A percentile compares a stretch with the other conserved stretches of the same genome.
phyloP scores from a whole-genome alignment of 2,888 invertebrate genomes.

The Molorchus minor region DNA sequence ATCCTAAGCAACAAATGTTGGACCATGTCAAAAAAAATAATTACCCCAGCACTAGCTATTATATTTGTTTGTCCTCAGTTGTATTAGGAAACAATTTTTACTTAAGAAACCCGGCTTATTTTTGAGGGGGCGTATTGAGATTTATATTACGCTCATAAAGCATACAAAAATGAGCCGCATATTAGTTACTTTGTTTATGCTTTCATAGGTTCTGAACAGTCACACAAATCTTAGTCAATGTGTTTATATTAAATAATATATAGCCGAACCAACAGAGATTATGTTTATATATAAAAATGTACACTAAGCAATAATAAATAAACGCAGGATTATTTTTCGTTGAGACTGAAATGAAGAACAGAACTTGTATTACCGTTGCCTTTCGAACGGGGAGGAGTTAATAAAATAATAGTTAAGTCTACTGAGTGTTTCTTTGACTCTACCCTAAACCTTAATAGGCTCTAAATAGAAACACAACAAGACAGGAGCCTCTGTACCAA shows the following conservation, averaged over 20 bases:
- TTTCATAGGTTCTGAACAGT: background rate
- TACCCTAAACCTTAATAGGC: background rate
- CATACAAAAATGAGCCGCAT: conserved; percentile 1
- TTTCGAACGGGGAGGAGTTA: background rate
- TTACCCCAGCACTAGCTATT: background rate
- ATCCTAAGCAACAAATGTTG: conserved; percentile 1
- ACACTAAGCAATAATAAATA: conserved; percentile 3
- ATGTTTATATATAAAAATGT: background rate
- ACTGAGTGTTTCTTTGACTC: conserved; percentile 3
- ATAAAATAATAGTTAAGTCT: conserved; percentile 1
- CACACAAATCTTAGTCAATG: conserved; percentile 1
- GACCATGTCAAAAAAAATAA: background rate
- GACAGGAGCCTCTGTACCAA: background rate
- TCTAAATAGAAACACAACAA: background rate
- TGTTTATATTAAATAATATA: background rate
- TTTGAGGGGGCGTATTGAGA: background rate
- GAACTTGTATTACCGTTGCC: background rate
- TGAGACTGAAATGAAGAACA: background rate
- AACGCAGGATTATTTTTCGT: background rate
- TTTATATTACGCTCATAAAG: background rate
- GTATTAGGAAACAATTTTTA: background rate
- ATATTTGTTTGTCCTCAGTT: background rate
- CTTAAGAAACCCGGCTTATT: background rate
- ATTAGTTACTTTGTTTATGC: background rate
- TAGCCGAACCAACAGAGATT: background rate